These are phyloP conservation scores for Hemaris fuciformis DNA, from an alignment of 2,888 invertebrate species.

Conservation along the genomic window DNA sequence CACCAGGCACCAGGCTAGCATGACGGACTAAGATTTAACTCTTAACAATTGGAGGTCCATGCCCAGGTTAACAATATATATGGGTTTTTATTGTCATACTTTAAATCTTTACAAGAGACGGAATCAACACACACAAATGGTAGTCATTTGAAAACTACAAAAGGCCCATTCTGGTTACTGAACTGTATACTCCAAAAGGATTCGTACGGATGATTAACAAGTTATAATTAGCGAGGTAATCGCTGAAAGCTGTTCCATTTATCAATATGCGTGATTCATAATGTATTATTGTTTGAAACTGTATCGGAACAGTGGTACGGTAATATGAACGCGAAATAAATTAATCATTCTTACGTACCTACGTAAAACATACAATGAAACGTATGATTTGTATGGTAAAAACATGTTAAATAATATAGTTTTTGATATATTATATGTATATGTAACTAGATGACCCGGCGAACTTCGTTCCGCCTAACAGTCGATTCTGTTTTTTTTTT, in stretches of 20 bases:
- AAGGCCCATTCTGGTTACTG: background rate
- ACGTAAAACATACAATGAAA: background rate
- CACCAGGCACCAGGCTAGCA: background rate
- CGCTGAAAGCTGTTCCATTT: slow-evolving; percentile 3
- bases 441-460: no score
- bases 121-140: no score
- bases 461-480: no score
- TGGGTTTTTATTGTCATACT: no score
- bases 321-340: background rate
- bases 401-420: no score
- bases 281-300: background rate
- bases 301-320: background rate
- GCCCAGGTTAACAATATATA: background rate
- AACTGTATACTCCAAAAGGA: background rate
- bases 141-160: no score
- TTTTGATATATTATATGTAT: no score
- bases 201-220: background rate
- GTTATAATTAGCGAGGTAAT: slow-evolving; percentile 2
- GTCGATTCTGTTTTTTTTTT: no score
- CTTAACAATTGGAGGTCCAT: no score
- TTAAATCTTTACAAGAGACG: no score
- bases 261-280: slow-evolving; percentile 6
- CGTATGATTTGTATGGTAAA: no score
- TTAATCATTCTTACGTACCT: background rate
- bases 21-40: background rate